phyloP scores from a whole-genome alignment of 1,140 invertebrate species.

The Cydia splendana region DNA sequence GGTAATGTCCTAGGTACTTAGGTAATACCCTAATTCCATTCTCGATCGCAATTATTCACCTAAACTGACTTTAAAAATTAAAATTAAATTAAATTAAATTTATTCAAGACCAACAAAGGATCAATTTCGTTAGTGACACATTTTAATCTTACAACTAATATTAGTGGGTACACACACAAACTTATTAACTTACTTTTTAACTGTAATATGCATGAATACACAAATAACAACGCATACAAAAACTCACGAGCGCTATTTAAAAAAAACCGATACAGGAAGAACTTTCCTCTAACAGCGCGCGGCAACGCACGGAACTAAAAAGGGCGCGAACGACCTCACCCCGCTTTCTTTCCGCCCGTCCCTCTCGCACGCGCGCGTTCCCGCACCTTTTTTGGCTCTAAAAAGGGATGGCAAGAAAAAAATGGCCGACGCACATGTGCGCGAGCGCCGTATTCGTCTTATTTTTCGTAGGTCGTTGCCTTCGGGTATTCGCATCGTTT shows the following conservation, averaged over 20 bases:
- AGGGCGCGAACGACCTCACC: slow-evolving; percentile 58
- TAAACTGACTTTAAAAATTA: too few relatives aligned
- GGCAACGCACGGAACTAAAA: slow-evolving; percentile 66
- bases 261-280: slow-evolving; percentile 61
- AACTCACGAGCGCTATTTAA: background rate
- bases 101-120: too few relatives aligned
- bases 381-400: slow-evolving; percentile 58
- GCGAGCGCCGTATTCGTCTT: slow-evolving; percentile 70
- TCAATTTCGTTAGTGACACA: too few relatives aligned
- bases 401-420: slow-evolving; percentile 66
- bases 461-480: slow-evolving; percentile 76
- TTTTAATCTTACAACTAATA: too few relatives aligned
- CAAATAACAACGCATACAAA: slow-evolving; percentile 34
- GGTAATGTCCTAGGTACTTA: too few relatives aligned
- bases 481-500: slow-evolving; percentile 66
- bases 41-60: too few relatives aligned
- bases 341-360: slow-evolving; percentile 70
- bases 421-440: slow-evolving; percentile 76
- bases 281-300: slow-evolving; percentile 62
- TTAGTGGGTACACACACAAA: too few relatives aligned
- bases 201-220: background rate
- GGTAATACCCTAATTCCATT: too few relatives aligned
- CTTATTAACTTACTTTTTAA: too few relatives aligned
- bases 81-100: too few relatives aligned
- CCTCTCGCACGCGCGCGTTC: slow-evolving; percentile 47